Percentiles rank a stretch among this genome's conserved stretches.
phyloP scores from a whole-genome alignment of 2,797 vertebrate genomes.

The Champsocephalus esox region DNA sequence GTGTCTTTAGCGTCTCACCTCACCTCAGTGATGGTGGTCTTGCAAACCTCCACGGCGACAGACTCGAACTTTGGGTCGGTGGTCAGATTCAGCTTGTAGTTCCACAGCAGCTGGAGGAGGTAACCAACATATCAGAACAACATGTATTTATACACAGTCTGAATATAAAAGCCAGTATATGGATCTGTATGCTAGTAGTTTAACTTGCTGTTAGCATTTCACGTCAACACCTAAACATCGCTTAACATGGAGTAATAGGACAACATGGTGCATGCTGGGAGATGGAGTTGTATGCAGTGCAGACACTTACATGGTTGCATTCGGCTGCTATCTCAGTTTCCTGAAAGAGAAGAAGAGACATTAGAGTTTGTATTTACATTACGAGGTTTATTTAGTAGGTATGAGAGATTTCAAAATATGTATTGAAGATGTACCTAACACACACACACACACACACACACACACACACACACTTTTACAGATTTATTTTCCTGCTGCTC shows the following conservation, averaged over 20 bases:
- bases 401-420: too few relatives aligned
- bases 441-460: too few relatives aligned
- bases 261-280: slow-evolving; percentile 21
- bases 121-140: background rate
- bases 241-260: too few relatives aligned
- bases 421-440: too few relatives aligned
- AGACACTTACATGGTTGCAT: slow-evolving; percentile 95
- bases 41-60: slow-evolving; percentile 94
- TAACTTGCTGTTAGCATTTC: too few relatives aligned
- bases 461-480: too few relatives aligned
- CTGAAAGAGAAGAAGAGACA: slow-evolving; percentile 78
- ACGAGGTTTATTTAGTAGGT: too few relatives aligned
- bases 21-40: slow-evolving; percentile 91
- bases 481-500: slow-evolving; percentile 21
- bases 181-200: too few relatives aligned
- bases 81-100: slow-evolving; percentile 95
- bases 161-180: too few relatives aligned
- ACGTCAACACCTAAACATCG: too few relatives aligned
- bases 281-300: background rate
- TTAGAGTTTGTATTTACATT: too few relatives aligned
- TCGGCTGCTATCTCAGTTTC: slow-evolving; percentile 95
- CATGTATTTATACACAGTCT: too few relatives aligned
- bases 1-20: slow-evolving; percentile 74
- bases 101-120: slow-evolving; percentile 89
- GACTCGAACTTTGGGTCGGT: slow-evolving; percentile 96